Evolutionary conservation across 2,888 invertebrate species (phyloP).

Genomic region (Ceramica pisi): DNA sequence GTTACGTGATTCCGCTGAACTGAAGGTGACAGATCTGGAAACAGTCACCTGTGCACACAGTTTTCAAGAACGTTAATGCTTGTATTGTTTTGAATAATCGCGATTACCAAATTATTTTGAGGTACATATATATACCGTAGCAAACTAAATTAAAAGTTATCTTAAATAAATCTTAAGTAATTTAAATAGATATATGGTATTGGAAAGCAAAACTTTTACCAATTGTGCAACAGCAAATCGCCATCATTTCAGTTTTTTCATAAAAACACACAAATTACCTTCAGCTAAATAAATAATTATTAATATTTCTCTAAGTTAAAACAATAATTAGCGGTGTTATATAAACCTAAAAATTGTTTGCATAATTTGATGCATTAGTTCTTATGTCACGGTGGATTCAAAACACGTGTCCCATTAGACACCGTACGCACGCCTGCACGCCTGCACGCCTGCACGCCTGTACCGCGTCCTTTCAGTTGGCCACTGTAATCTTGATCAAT

Average conservation of each 20-base stretch:
- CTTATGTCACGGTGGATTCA: slow-evolving; percentile 60
- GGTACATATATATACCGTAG: slow-evolving; percentile 1
- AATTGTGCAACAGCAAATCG: not conserved
- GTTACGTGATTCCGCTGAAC: slow-evolving; percentile 61
- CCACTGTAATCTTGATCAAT: slow-evolving; percentile 46
- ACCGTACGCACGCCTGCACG: slow-evolving; percentile 43
- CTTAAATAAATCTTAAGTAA: not conserved
- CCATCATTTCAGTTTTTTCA: not conserved
- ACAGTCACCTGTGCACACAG: slow-evolving; percentile 62
- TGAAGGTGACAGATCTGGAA: slow-evolving; percentile 60
- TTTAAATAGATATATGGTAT: not conserved
- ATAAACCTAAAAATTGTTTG: slow-evolving; percentile 55
- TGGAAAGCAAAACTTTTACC: not conserved
- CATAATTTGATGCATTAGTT: slow-evolving; percentile 65
- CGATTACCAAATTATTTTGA: slow-evolving; percentile 29
- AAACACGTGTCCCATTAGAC: slow-evolving; percentile 63
- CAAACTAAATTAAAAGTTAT: not conserved
- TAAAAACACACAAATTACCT: not conserved
- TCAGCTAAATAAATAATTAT: not conserved
- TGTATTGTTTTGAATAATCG: slow-evolving; percentile 46
- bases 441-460: slow-evolving; percentile 3
- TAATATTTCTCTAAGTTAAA: not conserved
- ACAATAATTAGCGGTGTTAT: slow-evolving; percentile 26
- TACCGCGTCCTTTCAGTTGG: slow-evolving; percentile 38
- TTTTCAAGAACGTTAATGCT: slow-evolving; percentile 42